Base-by-base conservation (phyloP, 2,888 invertebrate genomes). In the Scaeva pyrastri region DNA sequence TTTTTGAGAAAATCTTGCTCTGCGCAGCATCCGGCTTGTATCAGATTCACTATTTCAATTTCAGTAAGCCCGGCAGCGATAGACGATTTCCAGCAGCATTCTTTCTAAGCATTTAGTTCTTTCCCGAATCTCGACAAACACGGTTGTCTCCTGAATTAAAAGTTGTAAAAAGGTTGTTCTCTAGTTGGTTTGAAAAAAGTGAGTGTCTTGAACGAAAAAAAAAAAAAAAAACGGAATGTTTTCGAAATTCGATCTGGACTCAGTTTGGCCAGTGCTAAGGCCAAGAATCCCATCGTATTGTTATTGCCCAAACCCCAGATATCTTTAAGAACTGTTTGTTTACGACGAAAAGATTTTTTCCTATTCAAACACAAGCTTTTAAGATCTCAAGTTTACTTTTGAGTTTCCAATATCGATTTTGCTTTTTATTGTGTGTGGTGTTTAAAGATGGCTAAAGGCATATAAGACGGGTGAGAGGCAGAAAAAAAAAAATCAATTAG, bases 21-120 rank as follows among this genome's bases (percentile, higher is more conserved):
- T 64, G 86, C 86, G 86, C 86, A 86, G 86, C 86, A 86, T 86
- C 86, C 86, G 74, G 64, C 45, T 82, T 82, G 70, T 70, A 81
- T 68, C 82, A 66, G 52, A 36, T 45, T 31, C 39, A 39, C 39
- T 11, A 39, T 41, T 58, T 39, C n/a, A 39, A 39, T 41, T 58
- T 39, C n/a, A 52, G 10, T 23, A 21, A 52, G 52, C 68, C 50
- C 50, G 50, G 48, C 66, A 43, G 66, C 79, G 43, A 76, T 39
- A 58, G 62, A 62, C n/a, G 70, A 70, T 74, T 81, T 77, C 70
- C 21, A 81, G 56, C 60, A 64, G 52, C 71, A 68, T 16, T 58
- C 11, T 52, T 16, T 58, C 11, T 52, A 11, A 52, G 36, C 73
- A 86, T 86, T 82, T 74, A 86, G 86, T 86, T 86, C 74, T 50